phyloP scores from a whole-genome alignment of 2,888 invertebrate species.

The Coenonympha glycerion region DNA sequence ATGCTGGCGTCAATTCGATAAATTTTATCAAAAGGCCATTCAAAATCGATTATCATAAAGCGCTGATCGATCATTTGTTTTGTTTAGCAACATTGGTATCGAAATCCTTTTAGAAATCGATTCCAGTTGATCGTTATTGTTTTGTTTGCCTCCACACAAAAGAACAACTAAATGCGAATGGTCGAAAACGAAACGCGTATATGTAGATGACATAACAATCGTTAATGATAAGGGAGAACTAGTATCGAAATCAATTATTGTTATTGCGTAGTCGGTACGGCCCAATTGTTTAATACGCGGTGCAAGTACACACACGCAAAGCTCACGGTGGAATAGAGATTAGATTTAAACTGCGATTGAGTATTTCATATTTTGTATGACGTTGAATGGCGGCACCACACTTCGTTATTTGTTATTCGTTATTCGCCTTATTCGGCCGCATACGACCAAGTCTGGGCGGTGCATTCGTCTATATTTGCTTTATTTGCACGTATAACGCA shows the following conservation, averaged over 20 bases:
- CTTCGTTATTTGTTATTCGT: no score
- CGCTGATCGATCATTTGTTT: not conserved
- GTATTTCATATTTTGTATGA: no score
- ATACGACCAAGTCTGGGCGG: no score
- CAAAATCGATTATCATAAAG: not conserved
- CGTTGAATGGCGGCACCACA: no score
- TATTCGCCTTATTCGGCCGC: no score
- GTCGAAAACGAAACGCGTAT: not conserved
- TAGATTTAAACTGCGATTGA: no score
- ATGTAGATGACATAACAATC: constrained; percentile 20
- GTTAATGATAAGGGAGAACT: constrained; percentile 20
- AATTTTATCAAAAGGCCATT: not conserved
- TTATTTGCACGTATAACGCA: no score
- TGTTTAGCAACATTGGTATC: not conserved
- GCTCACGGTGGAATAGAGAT: no score
- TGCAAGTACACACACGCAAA: not conserved
- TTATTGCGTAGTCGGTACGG: constrained; percentile 35
- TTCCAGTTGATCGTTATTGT: not conserved
- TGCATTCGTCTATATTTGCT: no score
- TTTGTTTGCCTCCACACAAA: constrained; percentile 3
- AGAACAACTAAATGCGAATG: constrained; percentile 1
- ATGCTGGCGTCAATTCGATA: not conserved
- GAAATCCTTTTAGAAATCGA: constrained; percentile 3
- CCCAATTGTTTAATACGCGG: constrained; percentile 29
- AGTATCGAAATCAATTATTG: constrained; percentile 40